Evolutionary conservation across 2,888 invertebrate species (phyloP).

Genomic region (Hypercompe scribonia): DNA sequence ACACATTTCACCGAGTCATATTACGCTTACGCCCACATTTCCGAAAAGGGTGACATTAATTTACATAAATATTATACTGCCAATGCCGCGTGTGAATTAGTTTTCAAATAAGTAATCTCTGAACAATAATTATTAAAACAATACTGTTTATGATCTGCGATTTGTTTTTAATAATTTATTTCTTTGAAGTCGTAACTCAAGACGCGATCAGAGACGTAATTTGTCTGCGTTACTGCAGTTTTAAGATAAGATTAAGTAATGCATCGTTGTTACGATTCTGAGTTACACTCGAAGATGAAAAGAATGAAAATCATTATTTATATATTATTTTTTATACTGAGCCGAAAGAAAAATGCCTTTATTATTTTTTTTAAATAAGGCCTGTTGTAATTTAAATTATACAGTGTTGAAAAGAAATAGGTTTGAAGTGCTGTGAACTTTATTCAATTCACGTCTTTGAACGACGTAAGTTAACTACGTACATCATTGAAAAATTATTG

Average conservation of each 20-base stretch:
- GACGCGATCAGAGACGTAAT: not conserved
- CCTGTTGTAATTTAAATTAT: not conserved
- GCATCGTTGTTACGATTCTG: not conserved
- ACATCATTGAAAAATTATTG: not conserved
- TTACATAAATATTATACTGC: not conserved
- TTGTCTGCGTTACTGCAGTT: not conserved
- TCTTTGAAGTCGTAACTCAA: not conserved
- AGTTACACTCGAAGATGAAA: not conserved
- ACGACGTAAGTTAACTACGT: not conserved
- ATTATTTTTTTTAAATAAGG: not conserved
- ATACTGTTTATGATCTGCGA: not conserved
- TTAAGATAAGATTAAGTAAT: not conserved
- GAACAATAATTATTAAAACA: not conserved
- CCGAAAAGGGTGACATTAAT: too few relatives aligned
- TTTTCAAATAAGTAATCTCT: not conserved
- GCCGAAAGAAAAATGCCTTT: slow-evolving; percentile 4
- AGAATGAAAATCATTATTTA: not conserved
- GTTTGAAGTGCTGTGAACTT: not conserved
- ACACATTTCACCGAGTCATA: too few relatives aligned
- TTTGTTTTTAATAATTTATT: not conserved
- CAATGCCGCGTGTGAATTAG: not conserved
- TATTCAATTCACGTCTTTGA: not conserved
- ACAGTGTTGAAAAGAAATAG: not conserved
- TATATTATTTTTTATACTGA: not conserved
- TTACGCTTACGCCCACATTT: too few relatives aligned